Percentiles rank a stretch among this genome's conserved stretches.
phyloP scores from a whole-genome alignment of 2,888 invertebrate species.

The Ophioninae sp. region DNA sequence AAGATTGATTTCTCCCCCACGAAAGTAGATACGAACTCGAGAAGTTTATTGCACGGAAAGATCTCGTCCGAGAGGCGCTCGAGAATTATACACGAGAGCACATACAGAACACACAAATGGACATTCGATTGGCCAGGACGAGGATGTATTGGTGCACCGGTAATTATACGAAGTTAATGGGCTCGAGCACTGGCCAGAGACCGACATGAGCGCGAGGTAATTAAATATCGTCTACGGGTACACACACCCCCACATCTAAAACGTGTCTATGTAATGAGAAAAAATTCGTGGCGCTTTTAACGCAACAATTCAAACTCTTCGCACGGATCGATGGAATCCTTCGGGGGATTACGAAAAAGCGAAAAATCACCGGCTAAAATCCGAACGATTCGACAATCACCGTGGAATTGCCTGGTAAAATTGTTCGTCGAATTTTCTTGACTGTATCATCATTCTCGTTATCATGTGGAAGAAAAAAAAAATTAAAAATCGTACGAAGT shows the following conservation, averaged over 20 bases:
- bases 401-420: too few relatives aligned
- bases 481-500: too few relatives aligned
- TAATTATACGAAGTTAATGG: slow-evolving; percentile 60
- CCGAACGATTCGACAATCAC: neutral
- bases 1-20: slow-evolving; percentile 58
- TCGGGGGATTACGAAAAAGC: neutral
- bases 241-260: neutral
- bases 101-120: neutral
- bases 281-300: too few relatives aligned
- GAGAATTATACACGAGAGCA: neutral
- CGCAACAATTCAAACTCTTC: neutral
- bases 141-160: slow-evolving; percentile 13
- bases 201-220: slow-evolving; percentile 55
- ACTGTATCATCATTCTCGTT: too few relatives aligned
- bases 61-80: slow-evolving; percentile 39
- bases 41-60: slow-evolving; percentile 38
- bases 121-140: slow-evolving; percentile 29
- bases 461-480: too few relatives aligned
- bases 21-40: slow-evolving; percentile 20
- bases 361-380: neutral
- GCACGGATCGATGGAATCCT: neutral
- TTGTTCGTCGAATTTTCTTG: too few relatives aligned
- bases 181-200: slow-evolving; percentile 50
- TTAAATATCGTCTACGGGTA: slow-evolving; percentile 51
- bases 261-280: neutral